Percentiles rank a stretch among this genome's conserved stretches.
Evolutionary conservation across 2,797 vertebrate species (phyloP).

Genomic region (Rhinoraja longicauda): DNA sequence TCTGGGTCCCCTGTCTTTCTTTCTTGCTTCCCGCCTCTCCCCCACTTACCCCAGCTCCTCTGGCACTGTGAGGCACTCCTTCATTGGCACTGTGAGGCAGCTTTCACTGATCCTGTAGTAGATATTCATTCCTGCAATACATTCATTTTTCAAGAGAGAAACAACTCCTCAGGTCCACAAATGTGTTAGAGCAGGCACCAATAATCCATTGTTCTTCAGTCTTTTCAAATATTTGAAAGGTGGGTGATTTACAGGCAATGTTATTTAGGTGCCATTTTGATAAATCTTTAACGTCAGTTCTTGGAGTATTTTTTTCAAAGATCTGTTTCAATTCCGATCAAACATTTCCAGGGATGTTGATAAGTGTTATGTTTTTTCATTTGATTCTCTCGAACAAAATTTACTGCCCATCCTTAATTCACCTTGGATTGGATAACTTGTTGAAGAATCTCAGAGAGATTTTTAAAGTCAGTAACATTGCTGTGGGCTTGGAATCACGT

Average conservation of each 20-base stretch:
- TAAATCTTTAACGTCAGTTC: neutral
- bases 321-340: neutral
- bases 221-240: neutral
- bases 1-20: no score
- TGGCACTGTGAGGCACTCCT: no score
- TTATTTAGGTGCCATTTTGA: neutral
- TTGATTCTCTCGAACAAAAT: neutral
- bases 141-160: no score
- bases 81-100: no score
- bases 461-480: no score
- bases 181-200: neutral
- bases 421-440: no score
- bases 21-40: no score
- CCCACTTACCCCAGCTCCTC: no score
- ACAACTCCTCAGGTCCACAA: neutral
- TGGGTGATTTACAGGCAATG: neutral
- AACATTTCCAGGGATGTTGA: neutral
- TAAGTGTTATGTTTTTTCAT: neutral
- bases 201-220: neutral
- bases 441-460: no score
- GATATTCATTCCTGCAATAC: neutral
- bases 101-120: neutral
- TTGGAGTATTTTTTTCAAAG: neutral
- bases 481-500: no score
- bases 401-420: no score